Base-by-base conservation (phyloP, 2,888 invertebrate genomes). In the Lordiphosa andalusiaca region DNA sequence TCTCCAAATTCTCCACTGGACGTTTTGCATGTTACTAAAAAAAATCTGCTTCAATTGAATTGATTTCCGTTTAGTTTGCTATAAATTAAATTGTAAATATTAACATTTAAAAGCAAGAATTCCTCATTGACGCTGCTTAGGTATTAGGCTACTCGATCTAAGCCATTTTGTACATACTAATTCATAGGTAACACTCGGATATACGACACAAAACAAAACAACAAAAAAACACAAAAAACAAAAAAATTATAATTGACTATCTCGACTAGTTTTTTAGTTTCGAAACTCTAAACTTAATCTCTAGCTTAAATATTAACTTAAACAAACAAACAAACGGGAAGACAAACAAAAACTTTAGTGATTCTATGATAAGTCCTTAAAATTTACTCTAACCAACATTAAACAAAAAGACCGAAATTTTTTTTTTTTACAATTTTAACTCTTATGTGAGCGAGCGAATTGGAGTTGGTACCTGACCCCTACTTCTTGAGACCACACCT, bases 1-100 rank as follows among this genome's bases (percentile, higher is more conserved):
- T 9, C n/a, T 6, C 25, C 35, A 46, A 39, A 51, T 46, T 42
- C 56, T 52, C 61, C 53, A 72, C 67, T 84, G 85, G 30, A 84
- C 85, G 83, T 81, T 81, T 78, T 84, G 85, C 80, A 81, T 84
- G 80, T 81, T 81, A 81, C 85, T 73, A 72, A 80, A 82, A 7
- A 7, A 84, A 82, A 82, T 84, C 80, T 81, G 83, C 80, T 81
- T 84, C 85, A 84, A 81, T 73, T 48, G 69, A 77, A 62, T 71
- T 69, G 51, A 46, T 65, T 65, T 56, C 44, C 51, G 48, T 35
- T 63, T 71, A 80, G 75, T 76, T 83, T 35, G 77, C 65, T 67
- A 68, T 4, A 30, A 30, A 30, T 30, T 57, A 38, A 60, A 71
- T 71, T 85, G 82, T 85, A 85, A 62, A 85, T 81, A 84, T 42